Conservation (phyloP, 2,113 vertebrate genomes). For the Elachura formosa region DNA sequence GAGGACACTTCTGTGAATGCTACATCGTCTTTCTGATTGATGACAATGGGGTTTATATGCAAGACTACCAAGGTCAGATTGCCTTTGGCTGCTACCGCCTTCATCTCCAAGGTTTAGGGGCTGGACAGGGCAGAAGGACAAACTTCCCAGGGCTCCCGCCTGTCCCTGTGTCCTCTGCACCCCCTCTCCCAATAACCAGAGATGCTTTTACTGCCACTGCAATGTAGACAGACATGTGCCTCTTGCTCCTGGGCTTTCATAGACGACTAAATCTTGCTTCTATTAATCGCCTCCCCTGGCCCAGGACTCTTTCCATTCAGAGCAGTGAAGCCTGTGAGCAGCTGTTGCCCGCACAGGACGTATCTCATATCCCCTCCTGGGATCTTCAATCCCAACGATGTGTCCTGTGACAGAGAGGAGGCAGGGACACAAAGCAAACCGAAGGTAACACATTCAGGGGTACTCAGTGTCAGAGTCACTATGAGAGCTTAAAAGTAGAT, state of each 20-base stretch:
- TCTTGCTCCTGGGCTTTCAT: background rate
- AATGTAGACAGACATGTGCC: background rate
- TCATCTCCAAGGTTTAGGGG: background rate
- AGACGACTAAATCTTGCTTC: background rate
- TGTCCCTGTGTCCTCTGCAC: background rate
- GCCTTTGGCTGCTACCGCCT: background rate
- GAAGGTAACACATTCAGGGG: background rate
- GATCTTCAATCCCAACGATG: background rate
- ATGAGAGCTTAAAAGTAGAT: background rate
- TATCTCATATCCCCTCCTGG: background rate
- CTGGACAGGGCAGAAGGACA: background rate
- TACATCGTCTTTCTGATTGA: background rate
- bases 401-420: background rate
- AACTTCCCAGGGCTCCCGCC: background rate
- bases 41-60: background rate
- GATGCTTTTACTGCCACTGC: background rate
- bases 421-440: background rate
- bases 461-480: background rate
- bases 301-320: background rate
- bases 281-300: background rate
- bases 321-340: background rate
- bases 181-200: background rate
- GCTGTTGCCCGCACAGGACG: fast-evolving
- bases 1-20: background rate
- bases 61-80: background rate